These are phyloP conservation scores for Dasyurus viverrinus DNA, from an alignment of 2,113 vertebrate genomes.

Conservation along the genomic window DNA sequence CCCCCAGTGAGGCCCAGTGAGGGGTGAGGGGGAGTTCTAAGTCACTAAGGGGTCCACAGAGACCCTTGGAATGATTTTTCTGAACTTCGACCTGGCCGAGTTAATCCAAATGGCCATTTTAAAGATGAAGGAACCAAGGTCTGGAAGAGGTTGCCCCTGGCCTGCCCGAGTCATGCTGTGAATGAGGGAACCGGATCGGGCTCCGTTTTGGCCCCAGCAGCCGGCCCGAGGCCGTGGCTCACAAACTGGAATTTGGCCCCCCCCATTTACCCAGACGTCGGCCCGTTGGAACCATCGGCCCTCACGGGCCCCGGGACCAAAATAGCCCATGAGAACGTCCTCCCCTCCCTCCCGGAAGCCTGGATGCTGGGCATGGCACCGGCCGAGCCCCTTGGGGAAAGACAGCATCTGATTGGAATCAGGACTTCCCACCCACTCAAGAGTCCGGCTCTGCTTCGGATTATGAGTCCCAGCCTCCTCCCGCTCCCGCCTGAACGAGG, in stretches of 20 bases:
- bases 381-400: not conserved
- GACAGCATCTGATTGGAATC: not conserved
- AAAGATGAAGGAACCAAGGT: not conserved
- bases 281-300: not conserved
- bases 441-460: not conserved
- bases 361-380: not conserved
- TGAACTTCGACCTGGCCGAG: not conserved
- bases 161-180: not conserved
- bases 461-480: not conserved
- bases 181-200: too few species aligned
- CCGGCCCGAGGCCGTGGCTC: not conserved
- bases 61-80: not conserved
- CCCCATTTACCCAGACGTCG: not conserved
- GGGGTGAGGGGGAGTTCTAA: not conserved
- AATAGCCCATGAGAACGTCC: not conserved
- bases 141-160: not conserved
- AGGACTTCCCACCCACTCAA: not conserved
- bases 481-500: not conserved
- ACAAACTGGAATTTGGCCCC: not conserved
- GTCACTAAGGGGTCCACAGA: not conserved
- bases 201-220: too few species aligned
- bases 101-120: not conserved
- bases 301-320: not conserved
- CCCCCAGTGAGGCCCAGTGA: too few species aligned
- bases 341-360: not conserved